phyloP scores from a whole-genome alignment of 2,797 vertebrate genomes.

The Semaprochilodus insignis region DNA sequence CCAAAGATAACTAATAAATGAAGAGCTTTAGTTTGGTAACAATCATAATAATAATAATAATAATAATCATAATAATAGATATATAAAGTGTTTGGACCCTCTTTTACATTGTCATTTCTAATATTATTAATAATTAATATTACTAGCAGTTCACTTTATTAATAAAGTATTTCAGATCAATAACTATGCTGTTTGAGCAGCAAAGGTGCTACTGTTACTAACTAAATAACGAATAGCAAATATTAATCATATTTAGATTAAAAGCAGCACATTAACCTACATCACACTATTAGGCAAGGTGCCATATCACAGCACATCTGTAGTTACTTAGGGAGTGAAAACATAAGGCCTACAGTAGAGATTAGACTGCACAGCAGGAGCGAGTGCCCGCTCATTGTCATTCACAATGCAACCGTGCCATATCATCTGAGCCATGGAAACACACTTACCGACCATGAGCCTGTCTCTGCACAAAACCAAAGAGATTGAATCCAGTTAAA shows the following conservation, averaged over 20 bases:
- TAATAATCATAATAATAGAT: too few relatives aligned
- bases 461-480: conserved; percentile 69
- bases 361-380: conserved; percentile 43
- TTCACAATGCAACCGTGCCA: conserved; percentile 49
- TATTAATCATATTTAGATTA: not conserved
- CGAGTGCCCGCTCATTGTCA: conserved; percentile 42
- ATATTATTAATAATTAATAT: not conserved
- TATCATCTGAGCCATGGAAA: conserved; percentile 53
- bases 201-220: not conserved
- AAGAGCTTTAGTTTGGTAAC: too few relatives aligned
- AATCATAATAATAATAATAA: too few relatives aligned
- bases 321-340: conserved; percentile 41
- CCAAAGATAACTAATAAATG: too few relatives aligned
- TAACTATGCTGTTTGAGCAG: not conserved
- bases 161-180: not conserved
- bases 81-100: too few relatives aligned
- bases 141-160: not conserved
- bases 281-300: conserved; percentile 14
- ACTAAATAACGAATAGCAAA: not conserved
- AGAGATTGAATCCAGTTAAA: conserved; percentile 61
- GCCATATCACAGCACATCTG: conserved; percentile 41
- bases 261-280: conserved; percentile 36
- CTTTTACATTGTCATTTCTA: not conserved
- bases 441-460: conserved; percentile 70
- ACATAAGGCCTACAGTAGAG: conserved; percentile 33